Evolutionary conservation across 1,140 invertebrate species (phyloP), one percentile per base, ranked within the genome.

Genomic region (Xylocopa sonorina): DNA sequence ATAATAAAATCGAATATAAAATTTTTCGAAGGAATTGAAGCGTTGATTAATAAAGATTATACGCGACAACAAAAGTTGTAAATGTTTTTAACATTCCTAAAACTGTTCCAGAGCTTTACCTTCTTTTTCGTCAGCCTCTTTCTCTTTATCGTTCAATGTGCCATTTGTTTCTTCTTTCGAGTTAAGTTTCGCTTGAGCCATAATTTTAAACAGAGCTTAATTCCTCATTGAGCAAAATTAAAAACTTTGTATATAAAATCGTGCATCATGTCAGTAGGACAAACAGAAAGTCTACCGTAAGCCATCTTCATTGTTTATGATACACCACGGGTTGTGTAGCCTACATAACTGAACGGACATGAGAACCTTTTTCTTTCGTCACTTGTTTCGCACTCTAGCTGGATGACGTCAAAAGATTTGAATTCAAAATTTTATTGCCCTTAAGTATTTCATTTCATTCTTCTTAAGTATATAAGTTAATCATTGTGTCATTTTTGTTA

Each of bases 121-220:
- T 81, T 88, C 86, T 14, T 88, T 86, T 38, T 88, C 84, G 12
- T 88, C 84, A 21, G 50, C n/a, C 0, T 88, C 84, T 57, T 86
- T 88, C 21, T 87, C 86, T 24, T 79, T 85, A 41, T 88, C 87
- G 24, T 82, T 87, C 6, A 85, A 58, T 2, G 53, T 80, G 5
- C 29, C 57, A 9, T 62, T 77, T 5, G 75, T 62, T 76, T 77
- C 83, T 21, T 88, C 86, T 48, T 81, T 55, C 2, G 72, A 72
- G 24, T 84, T 80, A 1, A 82, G 32, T 38, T 87, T 88, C 24
- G 83, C 87, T 75, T 88, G 86, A 57, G 87, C 87, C 87, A 88
- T 86, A 46, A 29, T 63, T 18, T 1, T 7, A 60, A 29, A 18
- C 2, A 32, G 0, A 27, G 0, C 3, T 63, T 55, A 68, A 34